These are phyloP conservation scores for Cryptoprocta ferox DNA, from an alignment of 2,797 vertebrate genomes.

Conservation along the genomic window DNA sequence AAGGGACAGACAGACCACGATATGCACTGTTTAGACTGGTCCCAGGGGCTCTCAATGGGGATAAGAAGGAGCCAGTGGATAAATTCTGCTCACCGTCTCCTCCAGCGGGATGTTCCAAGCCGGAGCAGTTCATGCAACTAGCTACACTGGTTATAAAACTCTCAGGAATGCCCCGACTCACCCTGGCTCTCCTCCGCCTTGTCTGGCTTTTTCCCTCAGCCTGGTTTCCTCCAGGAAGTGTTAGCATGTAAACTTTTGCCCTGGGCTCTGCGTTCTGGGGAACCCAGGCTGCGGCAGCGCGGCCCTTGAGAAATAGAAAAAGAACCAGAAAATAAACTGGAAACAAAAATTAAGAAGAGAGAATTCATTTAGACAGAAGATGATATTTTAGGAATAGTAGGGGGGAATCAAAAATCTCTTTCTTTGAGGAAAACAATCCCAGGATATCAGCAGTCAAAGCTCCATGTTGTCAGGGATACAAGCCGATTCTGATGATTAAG, in stretches of 20 bases:
- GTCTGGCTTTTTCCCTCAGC: not conserved
- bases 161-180: not conserved
- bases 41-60: not conserved
- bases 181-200: not conserved
- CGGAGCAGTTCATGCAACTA: fast-evolving
- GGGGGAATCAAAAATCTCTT: not conserved
- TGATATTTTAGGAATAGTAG: not conserved
- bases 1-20: not conserved
- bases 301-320: constrained; percentile 1
- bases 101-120: too few species aligned
- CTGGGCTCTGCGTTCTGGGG: not conserved
- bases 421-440: not conserved
- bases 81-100: not conserved
- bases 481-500: not conserved
- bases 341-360: not conserved
- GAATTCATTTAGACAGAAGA: not conserved
- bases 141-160: not conserved
- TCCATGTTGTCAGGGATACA: not conserved
- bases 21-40: not conserved
- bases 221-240: not conserved
- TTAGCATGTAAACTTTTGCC: not conserved
- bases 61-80: not conserved
- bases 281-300: not conserved
- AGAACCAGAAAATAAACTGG: not conserved
- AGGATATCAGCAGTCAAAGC: not conserved